phyloP scores from a whole-genome alignment of 2,113 vertebrate genomes.

The Nettapus auritus region DNA sequence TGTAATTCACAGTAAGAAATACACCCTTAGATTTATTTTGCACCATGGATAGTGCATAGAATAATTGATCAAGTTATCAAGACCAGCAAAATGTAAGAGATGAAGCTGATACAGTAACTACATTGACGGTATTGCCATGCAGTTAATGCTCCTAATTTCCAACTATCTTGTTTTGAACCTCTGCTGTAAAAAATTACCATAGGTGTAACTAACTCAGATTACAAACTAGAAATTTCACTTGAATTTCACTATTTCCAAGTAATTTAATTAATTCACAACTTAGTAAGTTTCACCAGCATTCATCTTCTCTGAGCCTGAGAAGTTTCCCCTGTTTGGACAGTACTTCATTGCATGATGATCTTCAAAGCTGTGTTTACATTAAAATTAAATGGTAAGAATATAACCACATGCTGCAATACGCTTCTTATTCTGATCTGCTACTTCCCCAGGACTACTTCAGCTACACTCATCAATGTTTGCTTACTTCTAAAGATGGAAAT shows the following conservation, averaged over 20 bases:
- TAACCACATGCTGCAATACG: fast-evolving
- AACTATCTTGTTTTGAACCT: not conserved
- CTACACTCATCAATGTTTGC: not conserved
- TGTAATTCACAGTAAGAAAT: not conserved
- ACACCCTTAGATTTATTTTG: not conserved
- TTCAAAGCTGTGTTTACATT: not conserved
- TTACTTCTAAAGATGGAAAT: not conserved
- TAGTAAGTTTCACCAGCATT: not conserved
- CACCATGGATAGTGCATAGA: fast-evolving
- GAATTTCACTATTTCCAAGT: not conserved
- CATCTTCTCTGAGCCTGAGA: not conserved
- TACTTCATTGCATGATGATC: not conserved
- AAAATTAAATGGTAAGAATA: not conserved
- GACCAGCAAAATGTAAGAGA: not conserved
- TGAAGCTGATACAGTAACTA: not conserved
- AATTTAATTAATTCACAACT: not conserved
- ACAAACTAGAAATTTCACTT: not conserved
- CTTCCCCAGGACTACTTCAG: not conserved
- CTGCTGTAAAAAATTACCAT: not conserved
- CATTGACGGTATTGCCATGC: fast-evolving
- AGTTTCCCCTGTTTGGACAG: no score
- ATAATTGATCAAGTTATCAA: not conserved
- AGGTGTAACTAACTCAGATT: not conserved
- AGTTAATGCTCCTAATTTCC: not conserved
- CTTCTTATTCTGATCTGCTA: not conserved